Conservation (phyloP, 2,113 vertebrate genomes). For the Panthera leo region DNA sequence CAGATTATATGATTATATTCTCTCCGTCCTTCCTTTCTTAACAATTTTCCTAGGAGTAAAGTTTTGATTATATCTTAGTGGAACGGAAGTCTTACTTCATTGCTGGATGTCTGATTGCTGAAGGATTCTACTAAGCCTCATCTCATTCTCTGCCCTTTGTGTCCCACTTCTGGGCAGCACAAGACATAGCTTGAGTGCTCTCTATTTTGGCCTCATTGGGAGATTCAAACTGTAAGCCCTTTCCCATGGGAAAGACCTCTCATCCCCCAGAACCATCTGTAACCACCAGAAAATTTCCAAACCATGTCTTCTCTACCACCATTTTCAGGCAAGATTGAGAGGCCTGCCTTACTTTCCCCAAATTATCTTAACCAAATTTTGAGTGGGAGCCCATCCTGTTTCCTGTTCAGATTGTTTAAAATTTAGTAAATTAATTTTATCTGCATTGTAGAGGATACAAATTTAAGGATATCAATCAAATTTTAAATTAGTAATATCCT, state of each 20-base stretch:
- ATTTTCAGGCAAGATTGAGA: not conserved
- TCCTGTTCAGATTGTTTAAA: not conserved
- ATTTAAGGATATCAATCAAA: not conserved
- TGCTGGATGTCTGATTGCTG: not conserved
- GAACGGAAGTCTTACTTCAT: not conserved
- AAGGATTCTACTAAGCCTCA: not conserved
- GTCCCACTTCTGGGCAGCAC: too few species aligned
- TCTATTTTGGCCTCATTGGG: not conserved
- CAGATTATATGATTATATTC: not conserved
- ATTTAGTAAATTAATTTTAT: not conserved
- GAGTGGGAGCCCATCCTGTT: not conserved
- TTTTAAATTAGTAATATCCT: not conserved
- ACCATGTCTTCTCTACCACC: too few species aligned
- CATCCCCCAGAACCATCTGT: not conserved
- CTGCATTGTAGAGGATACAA: not conserved
- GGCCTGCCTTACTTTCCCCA: not conserved
- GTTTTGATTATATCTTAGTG: not conserved
- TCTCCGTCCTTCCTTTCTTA: not conserved
- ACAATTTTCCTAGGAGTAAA: not conserved
- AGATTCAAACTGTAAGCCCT: fast-evolving
- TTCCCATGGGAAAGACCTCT: not conserved
- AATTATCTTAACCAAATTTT: not conserved
- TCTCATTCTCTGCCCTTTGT: fast-evolving
- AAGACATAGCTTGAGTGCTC: fast-evolving
- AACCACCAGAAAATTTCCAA: not conserved